Base-by-base conservation (phyloP, 2,888 invertebrate genomes). In the Hypsopygia costalis region DNA sequence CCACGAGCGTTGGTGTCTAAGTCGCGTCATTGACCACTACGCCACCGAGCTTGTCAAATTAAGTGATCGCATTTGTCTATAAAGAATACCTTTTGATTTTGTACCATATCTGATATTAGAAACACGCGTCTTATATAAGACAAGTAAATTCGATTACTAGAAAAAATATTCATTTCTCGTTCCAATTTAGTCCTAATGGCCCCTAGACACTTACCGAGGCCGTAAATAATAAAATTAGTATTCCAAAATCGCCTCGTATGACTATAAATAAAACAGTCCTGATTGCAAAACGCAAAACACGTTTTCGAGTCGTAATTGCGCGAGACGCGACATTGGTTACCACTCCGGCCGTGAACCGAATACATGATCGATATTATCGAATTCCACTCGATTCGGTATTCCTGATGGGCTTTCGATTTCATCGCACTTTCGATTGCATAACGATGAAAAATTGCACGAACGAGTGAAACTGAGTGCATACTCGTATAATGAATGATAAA, bases 391-490 rank as follows among this genome's bases (percentile, higher is more conserved):
- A 25, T 25, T 25, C 25, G 25, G 25, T 7, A 25, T 25, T 25
- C 25, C 25, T 7, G 25, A 25, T 25, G 6, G 25, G 25, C 81
- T 85, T 83, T 85, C 82, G 58, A 69, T 83, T 83, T 80, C 75
- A 52, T 54, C 61, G 54, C 39, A 52, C 55, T 71, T 73, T 69
- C 68, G 47, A 40, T 70, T 69, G 56, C 58, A 49, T 53, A 70
- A 73, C 44, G 39, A 42, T 49, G 55, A 55, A 56, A 54, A 56
- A 45, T 38, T 22, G 32, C 16, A 28, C 21, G 29, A 9, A 29
- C 36, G 8, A 11, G 36, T 37, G 36, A 37, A 37, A 30, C 30
- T 21, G 21, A 29, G 11, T 37, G 36, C 36, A 29, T 22, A 6
- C 16, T 3, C 16, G 25, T 25, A 25, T 6, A 25, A 25, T 25